Percentiles rank a stretch among this genome's conserved stretches.
phyloP scores from a whole-genome alignment of 2,888 invertebrate genomes.

The Amorpha juglandis region DNA sequence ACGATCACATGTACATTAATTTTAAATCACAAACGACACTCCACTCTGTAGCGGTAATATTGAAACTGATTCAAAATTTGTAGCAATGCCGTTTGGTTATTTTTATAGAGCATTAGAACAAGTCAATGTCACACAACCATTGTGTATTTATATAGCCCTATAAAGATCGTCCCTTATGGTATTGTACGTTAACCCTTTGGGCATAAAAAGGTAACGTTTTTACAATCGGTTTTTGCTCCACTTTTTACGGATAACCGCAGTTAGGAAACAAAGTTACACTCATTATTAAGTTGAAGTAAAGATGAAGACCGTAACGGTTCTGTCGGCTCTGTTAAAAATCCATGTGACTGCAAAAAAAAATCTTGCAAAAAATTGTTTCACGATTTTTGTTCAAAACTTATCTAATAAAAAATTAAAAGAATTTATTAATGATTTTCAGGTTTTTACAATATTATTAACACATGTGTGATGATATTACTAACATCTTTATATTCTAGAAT shows the following conservation, averaged over 20 bases:
- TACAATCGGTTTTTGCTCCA: conserved; percentile 72
- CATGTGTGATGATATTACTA: no score
- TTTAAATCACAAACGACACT: conserved; percentile 52
- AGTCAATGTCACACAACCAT: conserved; percentile 65
- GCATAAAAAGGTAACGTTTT: conserved; percentile 56
- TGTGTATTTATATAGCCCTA: conserved; percentile 73
- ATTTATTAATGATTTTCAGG: no score
- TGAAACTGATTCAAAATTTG: conserved; percentile 65
- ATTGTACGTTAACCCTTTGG: conserved; percentile 70
- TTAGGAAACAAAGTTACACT: conserved; percentile 68
- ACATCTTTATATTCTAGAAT: no score
- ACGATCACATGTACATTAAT: conserved; percentile 31
- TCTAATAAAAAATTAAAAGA: no score
- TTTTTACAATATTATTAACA: no score
- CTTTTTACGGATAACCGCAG: conserved; percentile 74
- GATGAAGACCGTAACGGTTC: conserved; percentile 14
- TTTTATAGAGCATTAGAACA: conserved; percentile 71
- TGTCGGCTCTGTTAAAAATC: conserved; percentile 7
- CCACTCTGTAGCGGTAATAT: conserved; percentile 64
- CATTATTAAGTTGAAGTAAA: conserved; percentile 45
- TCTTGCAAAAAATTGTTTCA: background rate
- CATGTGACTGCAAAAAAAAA: background rate
- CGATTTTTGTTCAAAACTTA: background rate
- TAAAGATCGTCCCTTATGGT: conserved; percentile 64
- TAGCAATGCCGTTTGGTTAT: conserved; percentile 58